Base-by-base conservation (phyloP, 1,140 invertebrate genomes). In the Lepidurus arcticus region DNA sequence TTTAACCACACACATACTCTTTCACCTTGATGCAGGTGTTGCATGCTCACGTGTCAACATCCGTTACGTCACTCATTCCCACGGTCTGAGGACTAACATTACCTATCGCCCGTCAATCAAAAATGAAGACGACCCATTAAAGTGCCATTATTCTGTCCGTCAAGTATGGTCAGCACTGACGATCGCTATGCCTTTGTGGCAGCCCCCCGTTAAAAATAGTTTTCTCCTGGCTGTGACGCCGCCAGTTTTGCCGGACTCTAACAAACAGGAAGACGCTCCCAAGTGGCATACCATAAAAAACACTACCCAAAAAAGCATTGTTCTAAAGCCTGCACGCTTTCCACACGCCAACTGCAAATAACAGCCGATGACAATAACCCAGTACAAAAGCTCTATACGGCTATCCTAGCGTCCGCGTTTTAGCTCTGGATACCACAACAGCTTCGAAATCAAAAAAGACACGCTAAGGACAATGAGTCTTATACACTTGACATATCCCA, bases 131-230 rank as follows among this genome's bases (percentile, higher is more conserved):
- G 13, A 7, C 16, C 16, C 10, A 65, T 65, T 65, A 16, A 65
- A 65, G 8, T 34, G 53, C 53, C n/a, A 65, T 65, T 65, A 21
- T 65, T n/a, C 21, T 65, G 53, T 65, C 53, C 53, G 53, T 65
- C 53, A 65, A 65, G 53, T 34, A 34, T 65, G 53, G 53, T 65
- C 53, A n/a, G 21, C 53, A 7, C 53, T 21, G 21, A 13, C 53
- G 21, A 65, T 65, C 34, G 34, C 34, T 34, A 34, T 34, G 34
- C 34, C n/a, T 6, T 65, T 65, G n/a, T 21, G 6, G 7, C 53
- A 65, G 21, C 53, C 21, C 13, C 16, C 13, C 13, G n/a, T 65
- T 65, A 65, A 21, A 34, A 13, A 65, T 21, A 0, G 53, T 21
- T 65, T 21, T 13, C 53, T 65, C 53, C 6, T 65, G 16, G 8